Base-by-base conservation (phyloP, 2,797 vertebrate genomes). In the Coreius guichenoti region DNA sequence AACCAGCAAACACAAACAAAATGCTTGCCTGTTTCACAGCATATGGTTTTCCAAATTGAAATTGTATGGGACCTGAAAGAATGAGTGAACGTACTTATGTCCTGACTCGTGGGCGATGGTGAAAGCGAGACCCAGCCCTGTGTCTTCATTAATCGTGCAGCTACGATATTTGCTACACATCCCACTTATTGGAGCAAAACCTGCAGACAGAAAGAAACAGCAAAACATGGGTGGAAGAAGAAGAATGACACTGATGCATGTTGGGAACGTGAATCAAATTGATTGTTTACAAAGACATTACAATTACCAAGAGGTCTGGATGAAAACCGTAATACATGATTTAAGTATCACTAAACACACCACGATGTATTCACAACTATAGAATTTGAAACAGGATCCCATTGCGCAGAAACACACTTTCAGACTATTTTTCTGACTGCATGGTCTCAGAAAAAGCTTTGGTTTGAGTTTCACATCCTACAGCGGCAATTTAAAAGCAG, bases 131-230 rank as follows among this genome's bases (percentile, higher is more conserved):
- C 98, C 98, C 39, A 99, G 96, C 19, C 98, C 98, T 0, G 98
- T 99, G 69, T 99, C 98, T 91, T 99, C 98, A 36, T 99, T 99
- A 93, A 99, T 99, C 89, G 98, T 99, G 78, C 98, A 99, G 12
- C 98, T 99, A 47, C 98, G 96, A 93, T 98, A 97, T 89, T 98
- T 99, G 90, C 97, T 99, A 92, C 98, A 99, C 98, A 99, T 99
- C 9, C 98, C 98, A 87, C 97, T 99, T 92, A 99, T 99, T 1
- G 98, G 98, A 33, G 98, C 98, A 88, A 99, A 99, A 81, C 98
- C 98, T 99, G 90, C n/a, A 82, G 26, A 86, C 2, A 31, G 17
- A 13, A 31, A 69, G 29, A 87, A 21, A 69, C 11, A 54, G 12
- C 4, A 47, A n/a, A 75, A 69, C 36, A 72, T 8, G 36, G 39